Evolutionary conservation across 2,797 vertebrate species (phyloP).

Genomic region (Salarias fasciatus): DNA sequence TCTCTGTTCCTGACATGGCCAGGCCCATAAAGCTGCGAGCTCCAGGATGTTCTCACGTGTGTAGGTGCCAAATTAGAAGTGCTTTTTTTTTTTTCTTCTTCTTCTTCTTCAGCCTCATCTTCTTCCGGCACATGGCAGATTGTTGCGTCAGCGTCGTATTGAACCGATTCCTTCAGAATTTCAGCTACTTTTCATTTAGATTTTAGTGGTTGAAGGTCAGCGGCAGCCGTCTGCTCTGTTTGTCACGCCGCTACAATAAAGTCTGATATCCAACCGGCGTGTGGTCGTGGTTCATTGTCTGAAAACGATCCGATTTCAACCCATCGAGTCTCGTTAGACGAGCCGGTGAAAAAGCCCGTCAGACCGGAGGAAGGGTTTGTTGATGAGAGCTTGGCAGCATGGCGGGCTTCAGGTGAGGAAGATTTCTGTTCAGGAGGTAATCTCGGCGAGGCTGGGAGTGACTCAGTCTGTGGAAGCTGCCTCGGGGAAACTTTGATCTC

Average conservation of each 20-base stretch:
- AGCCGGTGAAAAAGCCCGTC: too few species aligned
- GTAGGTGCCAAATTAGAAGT: conserved; percentile 77
- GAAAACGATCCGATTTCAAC: too few species aligned
- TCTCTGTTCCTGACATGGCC: conserved; percentile 36
- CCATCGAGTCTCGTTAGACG: too few species aligned
- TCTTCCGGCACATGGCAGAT: conserved; percentile 40
- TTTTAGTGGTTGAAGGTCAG: conserved; percentile 42
- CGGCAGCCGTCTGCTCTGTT: conserved; percentile 37
- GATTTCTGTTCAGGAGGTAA: too few species aligned
- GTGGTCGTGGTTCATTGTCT: conserved; percentile 13
- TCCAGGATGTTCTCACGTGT: conserved; percentile 69
- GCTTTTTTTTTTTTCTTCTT: too few species aligned
- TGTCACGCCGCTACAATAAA: conserved; percentile 72
- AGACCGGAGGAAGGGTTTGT: too few species aligned
- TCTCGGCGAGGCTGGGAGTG: too few species aligned
- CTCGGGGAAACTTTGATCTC: too few species aligned
- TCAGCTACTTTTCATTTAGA: conserved; percentile 33
- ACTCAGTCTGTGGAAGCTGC: too few species aligned
- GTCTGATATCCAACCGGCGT: conserved; percentile 24
- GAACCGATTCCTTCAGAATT: conserved; percentile 34
- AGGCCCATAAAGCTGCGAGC: conserved; percentile 49
- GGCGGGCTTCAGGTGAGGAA: too few species aligned
- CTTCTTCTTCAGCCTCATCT: conserved; percentile 42
- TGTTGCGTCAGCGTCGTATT: conserved; percentile 41
- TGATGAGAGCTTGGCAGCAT: too few species aligned